phyloP scores from a whole-genome alignment of 2,113 vertebrate species.

The Larimichthys polyactis region DNA sequence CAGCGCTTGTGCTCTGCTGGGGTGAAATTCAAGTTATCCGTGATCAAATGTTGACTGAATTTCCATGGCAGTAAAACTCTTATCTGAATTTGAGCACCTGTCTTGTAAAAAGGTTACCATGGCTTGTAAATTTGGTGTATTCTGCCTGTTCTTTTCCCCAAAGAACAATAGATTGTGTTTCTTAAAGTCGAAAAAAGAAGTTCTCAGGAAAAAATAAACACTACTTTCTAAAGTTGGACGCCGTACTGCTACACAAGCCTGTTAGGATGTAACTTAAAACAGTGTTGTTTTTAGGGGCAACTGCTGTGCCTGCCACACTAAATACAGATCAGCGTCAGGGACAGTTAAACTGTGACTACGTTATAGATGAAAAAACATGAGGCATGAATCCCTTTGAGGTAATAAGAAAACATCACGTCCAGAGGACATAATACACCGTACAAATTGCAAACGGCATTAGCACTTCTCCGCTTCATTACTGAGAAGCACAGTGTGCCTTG shows the following conservation, averaged over 20 bases:
- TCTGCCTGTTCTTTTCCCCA: not conserved
- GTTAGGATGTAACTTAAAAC: conserved; percentile 40
- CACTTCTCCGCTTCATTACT: conserved; percentile 38
- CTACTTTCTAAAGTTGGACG: conserved; percentile 32
- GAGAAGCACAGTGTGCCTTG: conserved; percentile 29
- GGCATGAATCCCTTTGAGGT: conserved; percentile 1
- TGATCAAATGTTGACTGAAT: conserved; percentile 30
- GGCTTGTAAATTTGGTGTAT: conserved; percentile 17
- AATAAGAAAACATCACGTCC: not conserved
- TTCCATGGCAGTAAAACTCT: conserved; percentile 40
- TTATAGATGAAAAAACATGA: not conserved
- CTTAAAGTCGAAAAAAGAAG: not conserved
- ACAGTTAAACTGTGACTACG: not conserved
- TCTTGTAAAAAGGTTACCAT: conserved; percentile 35
- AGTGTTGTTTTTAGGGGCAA: conserved; percentile 36
- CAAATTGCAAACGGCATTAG: conserved; percentile 21
- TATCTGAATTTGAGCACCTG: conserved; percentile 55
- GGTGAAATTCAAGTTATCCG: conserved; percentile 44
- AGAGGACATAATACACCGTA: conserved; percentile 6
- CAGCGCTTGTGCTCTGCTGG: not conserved
- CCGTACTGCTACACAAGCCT: conserved; percentile 1
- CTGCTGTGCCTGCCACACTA: conserved; percentile 13
- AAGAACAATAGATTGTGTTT: conserved; percentile 14
- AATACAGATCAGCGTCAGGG: conserved; percentile 30
- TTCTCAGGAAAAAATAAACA: conserved; percentile 19